phyloP scores from a whole-genome alignment of 2,888 invertebrate genomes.

The Clostera curtula region DNA sequence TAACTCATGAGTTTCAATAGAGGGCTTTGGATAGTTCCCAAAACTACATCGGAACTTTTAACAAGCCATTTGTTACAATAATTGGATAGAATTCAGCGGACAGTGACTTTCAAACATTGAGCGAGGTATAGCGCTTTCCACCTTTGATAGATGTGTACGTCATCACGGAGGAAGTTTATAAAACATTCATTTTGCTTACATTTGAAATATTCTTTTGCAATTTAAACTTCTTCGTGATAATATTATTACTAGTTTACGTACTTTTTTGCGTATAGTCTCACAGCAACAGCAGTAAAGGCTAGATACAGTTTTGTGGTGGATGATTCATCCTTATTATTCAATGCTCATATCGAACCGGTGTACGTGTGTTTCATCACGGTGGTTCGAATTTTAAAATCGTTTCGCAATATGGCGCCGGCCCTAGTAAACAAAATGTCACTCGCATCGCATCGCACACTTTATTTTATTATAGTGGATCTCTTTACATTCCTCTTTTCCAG shows the following conservation, averaged over 20 bases:
- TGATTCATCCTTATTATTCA: constrained; percentile 33
- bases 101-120: constrained; percentile 5
- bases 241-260: too few species aligned
- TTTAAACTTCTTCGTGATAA: neutral
- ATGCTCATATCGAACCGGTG: constrained; percentile 18
- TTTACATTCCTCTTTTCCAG: constrained; percentile 45
- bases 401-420: constrained; percentile 39
- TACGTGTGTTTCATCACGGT: constrained; percentile 41
- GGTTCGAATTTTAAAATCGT: constrained; percentile 34
- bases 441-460: constrained; percentile 28
- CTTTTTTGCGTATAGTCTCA: too few species aligned
- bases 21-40: constrained; percentile 3
- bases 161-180: neutral
- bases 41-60: constrained; percentile 6
- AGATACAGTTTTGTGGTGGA: constrained; percentile 16
- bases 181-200: neutral
- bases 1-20: too few species aligned
- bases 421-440: constrained; percentile 53
- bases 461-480: constrained; percentile 44
- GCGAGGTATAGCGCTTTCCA: neutral
- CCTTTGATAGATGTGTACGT: constrained; percentile 1
- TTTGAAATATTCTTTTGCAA: neutral
- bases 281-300: constrained; percentile 19
- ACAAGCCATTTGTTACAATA: constrained; percentile 16
- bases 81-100: constrained; percentile 6